These are phyloP conservation scores for Nymphalis c-album DNA, from an alignment of 2,888 invertebrate species.

Conservation along the genomic window DNA sequence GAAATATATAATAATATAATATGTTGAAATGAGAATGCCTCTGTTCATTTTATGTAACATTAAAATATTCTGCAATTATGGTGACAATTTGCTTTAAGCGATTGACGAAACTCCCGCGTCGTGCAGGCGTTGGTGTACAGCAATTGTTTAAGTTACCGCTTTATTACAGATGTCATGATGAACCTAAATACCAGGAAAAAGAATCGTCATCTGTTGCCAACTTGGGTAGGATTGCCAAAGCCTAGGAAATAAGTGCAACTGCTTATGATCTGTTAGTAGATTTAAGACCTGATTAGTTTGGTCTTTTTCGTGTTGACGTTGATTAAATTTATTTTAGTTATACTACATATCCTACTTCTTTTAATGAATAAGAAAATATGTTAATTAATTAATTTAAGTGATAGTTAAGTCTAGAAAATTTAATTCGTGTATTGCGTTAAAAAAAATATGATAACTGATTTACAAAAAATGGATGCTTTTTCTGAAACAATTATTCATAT, in stretches of 20 bases:
- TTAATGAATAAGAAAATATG: no score
- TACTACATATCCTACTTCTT: no score
- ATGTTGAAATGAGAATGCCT: no score
- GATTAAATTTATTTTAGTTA: no score
- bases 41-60: neutral
- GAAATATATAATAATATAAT: no score
- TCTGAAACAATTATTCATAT: no score
- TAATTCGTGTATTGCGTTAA: no score
- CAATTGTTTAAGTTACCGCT: constrained; percentile 40
- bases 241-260: constrained; percentile 12
- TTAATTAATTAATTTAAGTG: no score
- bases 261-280: constrained; percentile 7
- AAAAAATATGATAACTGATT: no score
- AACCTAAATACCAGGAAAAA: constrained; percentile 61
- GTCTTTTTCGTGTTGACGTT: no score
- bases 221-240: constrained; percentile 37
- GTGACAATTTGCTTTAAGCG: constrained; percentile 23
- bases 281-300: neutral
- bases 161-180: constrained; percentile 60
- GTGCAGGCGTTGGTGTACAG: constrained; percentile 35
- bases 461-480: no score
- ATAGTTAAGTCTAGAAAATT: no score
- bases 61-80: constrained; percentile 26
- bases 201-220: constrained; percentile 44
- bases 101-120: constrained; percentile 35